Base-by-base conservation (phyloP, 1,140 invertebrate species). In the Zaprionus tsacasi region DNA sequence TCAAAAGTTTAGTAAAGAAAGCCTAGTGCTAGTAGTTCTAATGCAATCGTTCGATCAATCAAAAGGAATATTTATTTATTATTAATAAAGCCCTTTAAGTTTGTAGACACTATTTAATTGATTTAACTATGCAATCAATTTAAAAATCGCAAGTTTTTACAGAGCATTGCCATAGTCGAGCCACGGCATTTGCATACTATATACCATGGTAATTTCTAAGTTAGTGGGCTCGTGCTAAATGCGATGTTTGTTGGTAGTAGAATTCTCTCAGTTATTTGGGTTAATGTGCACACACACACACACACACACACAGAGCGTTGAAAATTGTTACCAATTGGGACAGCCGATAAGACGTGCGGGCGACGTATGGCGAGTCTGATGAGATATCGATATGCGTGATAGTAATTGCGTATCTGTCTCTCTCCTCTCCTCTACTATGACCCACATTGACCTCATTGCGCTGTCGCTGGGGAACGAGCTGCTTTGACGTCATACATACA, bases 401-500 rank as follows among this genome's bases (percentile, higher is more conserved):
- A 30, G 3, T 45, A 45, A 15, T 45, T 45, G n/a, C n/a, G n/a
- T 45, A 17, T 45, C 40, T 15, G 40, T 43, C 5, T 43, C 12
- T 15, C n/a, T n/a, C n/a, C n/a, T n/a, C n/a, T n/a, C n/a, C n/a
- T n/a, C n/a, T n/a, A 6, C 5, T 43, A 6, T 43, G 40, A 45
- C 40, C n/a, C 40, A 45, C n/a, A 45, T 45, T 45, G 40, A 45
- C 40, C 40, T 45, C 40, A 17, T 45, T 45, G n/a, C 40, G 38
- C 13, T 40, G 38, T n/a, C 13, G 38, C 13, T 2, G 13, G 38
- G 40, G 33, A n/a, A n/a, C 13, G 13, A 40, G 38, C 38, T 40
- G 40, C 40, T 8, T 45, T 45, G 40, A 45, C 40, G 40, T 45
- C 40, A 45, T n/a, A n/a, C n/a, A n/a, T n/a, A n/a, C n/a, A n/a